These are phyloP conservation scores for Trinectes maculatus DNA, from an alignment of 2,113 vertebrate genomes.

Conservation along the genomic window DNA sequence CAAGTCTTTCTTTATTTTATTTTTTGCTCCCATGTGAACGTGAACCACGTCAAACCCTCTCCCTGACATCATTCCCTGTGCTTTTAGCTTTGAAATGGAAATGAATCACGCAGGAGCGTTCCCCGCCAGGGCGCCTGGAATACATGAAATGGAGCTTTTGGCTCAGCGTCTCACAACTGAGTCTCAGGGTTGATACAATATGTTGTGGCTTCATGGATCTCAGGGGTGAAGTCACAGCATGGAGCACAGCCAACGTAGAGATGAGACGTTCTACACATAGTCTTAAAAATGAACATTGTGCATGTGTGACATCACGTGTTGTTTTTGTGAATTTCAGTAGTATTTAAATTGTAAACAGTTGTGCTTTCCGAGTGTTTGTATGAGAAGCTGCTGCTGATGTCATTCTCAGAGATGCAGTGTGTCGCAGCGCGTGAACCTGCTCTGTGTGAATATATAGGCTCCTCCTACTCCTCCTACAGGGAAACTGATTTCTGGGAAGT, in stretches of 20 bases:
- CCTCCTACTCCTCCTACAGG: no score
- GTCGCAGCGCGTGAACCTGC: no score
- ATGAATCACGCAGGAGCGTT: constrained; percentile 69
- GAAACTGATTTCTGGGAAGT: no score
- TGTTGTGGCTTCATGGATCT: constrained; percentile 11
- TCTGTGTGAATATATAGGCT: no score
- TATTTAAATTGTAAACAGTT: no score
- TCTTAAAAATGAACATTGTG: no score
- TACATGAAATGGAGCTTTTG: constrained; percentile 72
- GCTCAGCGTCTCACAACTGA: constrained; percentile 56
- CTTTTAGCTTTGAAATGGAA: constrained; percentile 79
- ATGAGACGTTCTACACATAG: no score
- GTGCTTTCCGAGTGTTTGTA: no score
- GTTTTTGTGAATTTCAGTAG: no score
- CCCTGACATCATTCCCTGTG: constrained; percentile 61
- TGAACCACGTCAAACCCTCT: constrained; percentile 57
- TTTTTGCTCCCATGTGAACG: constrained; percentile 47
- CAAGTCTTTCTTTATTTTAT: constrained; percentile 54
- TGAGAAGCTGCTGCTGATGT: no score
- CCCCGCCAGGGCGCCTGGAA: constrained; percentile 59
- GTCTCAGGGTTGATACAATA: constrained; percentile 43
- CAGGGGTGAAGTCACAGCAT: constrained; percentile 22
- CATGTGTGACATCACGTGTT: no score
- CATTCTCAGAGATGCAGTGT: no score
- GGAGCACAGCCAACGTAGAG: constrained; percentile 1